Evolutionary conservation across 2,797 vertebrate species (phyloP), one percentile per base, ranked within the genome.

Genomic region (Manis crassicaudata): DNA sequence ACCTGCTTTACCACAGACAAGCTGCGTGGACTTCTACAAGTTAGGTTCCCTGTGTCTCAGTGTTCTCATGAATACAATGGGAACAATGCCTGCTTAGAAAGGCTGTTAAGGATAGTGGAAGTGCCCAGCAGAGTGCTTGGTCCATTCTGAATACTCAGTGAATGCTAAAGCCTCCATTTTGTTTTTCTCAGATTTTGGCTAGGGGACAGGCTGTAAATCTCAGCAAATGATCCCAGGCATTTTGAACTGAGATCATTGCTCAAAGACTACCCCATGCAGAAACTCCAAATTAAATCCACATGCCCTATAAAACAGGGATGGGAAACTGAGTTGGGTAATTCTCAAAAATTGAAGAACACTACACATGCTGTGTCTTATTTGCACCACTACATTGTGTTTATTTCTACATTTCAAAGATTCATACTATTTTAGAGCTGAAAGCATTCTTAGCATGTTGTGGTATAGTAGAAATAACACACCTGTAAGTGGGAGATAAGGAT

Each of bases 331-430:
- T 77, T 80, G 89, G 79, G 73, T 20, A 56, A 68, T 37, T 76
- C 72, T 90, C 50, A 77, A 68, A 94, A 60, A 37, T 29, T 50
- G 27, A 88, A 91, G 82, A 80, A 3, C 6, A 23, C 56, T n/a
- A 35, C 10, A 58, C 12, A 62, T 37, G 1, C 37, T 81, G 35
- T 37, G 50, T 6, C 40, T 83, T 87, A 20, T 86, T 88, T 50
- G 43, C 32, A 23, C 7, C 40, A 2, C 40, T 54, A 8, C 32
- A 20, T 40, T 18, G 21, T 46, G 23, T 56, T 83, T 87, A 46
- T 95, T 93, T 93, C 25, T 85, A 3, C 37, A 77, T 95, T 58
- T 92, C 52, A 40, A 88, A 85, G 60, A 68, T 70, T 70, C 25
- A 5, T 14, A 63, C 11, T 29, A 8, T 62, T 72, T 77, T 58